These are phyloP conservation scores for Steinernema hermaphroditum DNA, from an alignment of 2,888 invertebrate genomes.

Conservation along the genomic window DNA sequence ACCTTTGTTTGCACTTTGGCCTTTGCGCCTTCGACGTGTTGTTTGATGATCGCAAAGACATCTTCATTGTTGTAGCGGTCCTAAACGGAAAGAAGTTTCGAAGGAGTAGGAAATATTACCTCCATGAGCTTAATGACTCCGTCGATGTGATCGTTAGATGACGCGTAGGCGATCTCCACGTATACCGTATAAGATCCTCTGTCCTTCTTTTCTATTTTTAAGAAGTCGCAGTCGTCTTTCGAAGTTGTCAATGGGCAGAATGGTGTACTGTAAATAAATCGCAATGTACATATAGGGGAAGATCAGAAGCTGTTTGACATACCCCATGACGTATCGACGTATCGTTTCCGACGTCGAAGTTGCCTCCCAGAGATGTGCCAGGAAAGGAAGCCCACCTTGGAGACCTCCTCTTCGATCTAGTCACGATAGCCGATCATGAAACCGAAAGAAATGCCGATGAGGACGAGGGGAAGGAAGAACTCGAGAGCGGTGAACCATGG, in stretches of 20 bases:
- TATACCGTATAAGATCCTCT: too few species aligned
- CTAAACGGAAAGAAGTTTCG: background rate
- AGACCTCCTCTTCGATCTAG: slow-evolving; percentile 44
- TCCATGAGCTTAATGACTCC: slow-evolving; percentile 43
- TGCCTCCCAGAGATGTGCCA: slow-evolving; percentile 51
- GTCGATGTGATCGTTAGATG: slow-evolving; percentile 38
- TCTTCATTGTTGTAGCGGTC: background rate
- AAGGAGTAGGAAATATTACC: slow-evolving; percentile 12
- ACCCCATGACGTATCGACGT: background rate
- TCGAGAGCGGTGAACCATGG: slow-evolving; percentile 56
- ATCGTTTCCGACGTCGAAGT: background rate
- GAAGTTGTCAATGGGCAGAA: background rate
- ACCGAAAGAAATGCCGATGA: slow-evolving; percentile 56
- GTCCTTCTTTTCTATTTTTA: slow-evolving; percentile 38
- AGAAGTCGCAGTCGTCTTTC: slow-evolving; percentile 31
- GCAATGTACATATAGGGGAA: too few species aligned
- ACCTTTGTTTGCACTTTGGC: background rate
- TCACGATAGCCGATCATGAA: slow-evolving; percentile 47
- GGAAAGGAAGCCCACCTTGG: slow-evolving; percentile 38
- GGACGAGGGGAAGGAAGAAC: slow-evolving; percentile 53
- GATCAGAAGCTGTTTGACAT: too few species aligned
- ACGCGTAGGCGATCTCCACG: slow-evolving; percentile 48
- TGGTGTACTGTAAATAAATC: background rate
- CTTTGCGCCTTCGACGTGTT: too few species aligned
- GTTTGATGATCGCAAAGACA: too few species aligned